phyloP scores from a whole-genome alignment of 2,888 invertebrate species.

The Hypsopygia costalis region DNA sequence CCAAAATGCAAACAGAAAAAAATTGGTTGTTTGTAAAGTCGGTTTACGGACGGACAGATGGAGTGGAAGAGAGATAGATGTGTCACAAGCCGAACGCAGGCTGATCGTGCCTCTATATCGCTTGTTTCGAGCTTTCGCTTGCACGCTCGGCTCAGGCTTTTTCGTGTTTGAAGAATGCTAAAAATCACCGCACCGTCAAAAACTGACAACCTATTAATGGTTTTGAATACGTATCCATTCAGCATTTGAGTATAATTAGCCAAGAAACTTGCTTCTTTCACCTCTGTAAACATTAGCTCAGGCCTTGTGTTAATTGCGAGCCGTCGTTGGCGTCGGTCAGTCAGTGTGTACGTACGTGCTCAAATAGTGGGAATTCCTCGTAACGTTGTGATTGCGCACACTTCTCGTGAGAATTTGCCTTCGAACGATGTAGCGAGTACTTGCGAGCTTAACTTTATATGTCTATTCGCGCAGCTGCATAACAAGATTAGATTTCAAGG shows the following conservation, averaged over 20 bases:
- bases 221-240: no score
- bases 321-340: slow-evolving; percentile 3
- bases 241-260: not conserved
- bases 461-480: slow-evolving; percentile 44
- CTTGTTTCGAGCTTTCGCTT: no score
- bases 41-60: no score
- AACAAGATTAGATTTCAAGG: slow-evolving; percentile 58
- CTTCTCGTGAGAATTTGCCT: slow-evolving; percentile 60
- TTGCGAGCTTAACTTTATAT: slow-evolving; percentile 31
- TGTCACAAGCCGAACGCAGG: no score
- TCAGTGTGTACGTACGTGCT: slow-evolving; percentile 15
- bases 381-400: slow-evolving; percentile 49
- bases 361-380: slow-evolving; percentile 27
- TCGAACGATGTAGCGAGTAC: slow-evolving; percentile 32
- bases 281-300: slow-evolving; percentile 4
- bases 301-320: slow-evolving; percentile 7
- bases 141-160: no score
- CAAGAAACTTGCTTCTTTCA: not conserved
- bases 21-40: no score
- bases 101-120: no score
- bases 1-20: no score
- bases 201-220: no score
- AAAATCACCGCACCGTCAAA: no score
- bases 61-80: no score
- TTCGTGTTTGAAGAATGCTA: no score